These are phyloP conservation scores for Conchocele bisecta DNA, from an alignment of 2,888 invertebrate genomes.

Conservation along the genomic window DNA sequence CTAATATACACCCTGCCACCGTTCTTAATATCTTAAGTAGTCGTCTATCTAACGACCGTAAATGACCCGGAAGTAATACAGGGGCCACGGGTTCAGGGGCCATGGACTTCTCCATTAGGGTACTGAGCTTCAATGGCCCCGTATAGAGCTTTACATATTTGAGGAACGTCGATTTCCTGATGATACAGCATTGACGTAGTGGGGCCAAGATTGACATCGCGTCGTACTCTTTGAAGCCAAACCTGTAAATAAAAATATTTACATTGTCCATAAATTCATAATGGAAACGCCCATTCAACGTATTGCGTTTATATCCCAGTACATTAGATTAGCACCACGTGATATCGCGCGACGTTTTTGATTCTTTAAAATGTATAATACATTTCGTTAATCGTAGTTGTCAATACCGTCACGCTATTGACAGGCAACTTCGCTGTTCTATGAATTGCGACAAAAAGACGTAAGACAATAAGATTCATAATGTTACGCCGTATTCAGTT, in stretches of 20 bases:
- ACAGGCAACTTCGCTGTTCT: too few relatives aligned
- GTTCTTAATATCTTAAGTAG: slow-evolving; percentile 83
- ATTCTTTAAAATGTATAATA: too few relatives aligned
- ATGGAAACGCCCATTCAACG: too few relatives aligned
- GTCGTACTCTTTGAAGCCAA: slow-evolving; percentile 95
- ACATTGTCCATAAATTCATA: too few relatives aligned
- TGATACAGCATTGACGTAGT: slow-evolving; percentile 95
- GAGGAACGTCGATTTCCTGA: slow-evolving; percentile 92
- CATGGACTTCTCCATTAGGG: slow-evolving; percentile 90
- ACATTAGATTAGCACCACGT: too few relatives aligned
- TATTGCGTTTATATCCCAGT: too few relatives aligned
- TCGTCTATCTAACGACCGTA: slow-evolving; percentile 94
- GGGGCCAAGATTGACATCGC: slow-evolving; percentile 97
- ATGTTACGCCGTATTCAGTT: too few relatives aligned
- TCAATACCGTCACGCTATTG: too few relatives aligned
- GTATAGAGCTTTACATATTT: slow-evolving; percentile 86
- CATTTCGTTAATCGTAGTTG: too few relatives aligned
- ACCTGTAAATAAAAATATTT: slow-evolving; percentile 83
- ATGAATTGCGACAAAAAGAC: too few relatives aligned
- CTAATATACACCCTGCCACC: slow-evolving; percentile 56
- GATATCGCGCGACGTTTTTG: too few relatives aligned
- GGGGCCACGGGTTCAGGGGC: slow-evolving; percentile 92
- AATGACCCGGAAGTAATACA: slow-evolving; percentile 95
- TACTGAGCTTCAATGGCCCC: slow-evolving; percentile 86
- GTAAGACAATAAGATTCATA: too few relatives aligned